Evolutionary conservation across 2,113 vertebrate genomes (phyloP).

Genomic region (Dolichotis patagonum): DNA sequence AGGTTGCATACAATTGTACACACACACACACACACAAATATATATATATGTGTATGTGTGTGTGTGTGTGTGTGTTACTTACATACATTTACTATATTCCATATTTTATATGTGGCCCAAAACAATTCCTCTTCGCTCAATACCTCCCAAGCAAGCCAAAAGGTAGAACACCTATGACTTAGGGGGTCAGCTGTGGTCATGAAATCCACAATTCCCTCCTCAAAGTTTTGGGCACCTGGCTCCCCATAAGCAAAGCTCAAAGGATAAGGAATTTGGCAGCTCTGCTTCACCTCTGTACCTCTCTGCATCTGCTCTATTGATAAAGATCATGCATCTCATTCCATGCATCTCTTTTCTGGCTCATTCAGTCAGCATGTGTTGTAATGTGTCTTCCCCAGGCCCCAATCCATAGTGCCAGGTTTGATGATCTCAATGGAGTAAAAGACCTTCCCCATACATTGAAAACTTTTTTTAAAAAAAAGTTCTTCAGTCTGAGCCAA

Average conservation of each 20-base stretch:
- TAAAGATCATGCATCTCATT: background rate
- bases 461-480: slow-evolving; percentile 13
- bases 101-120: background rate
- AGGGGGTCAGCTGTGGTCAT: rapidly evolving
- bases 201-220: background rate
- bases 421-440: background rate
- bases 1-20: background rate
- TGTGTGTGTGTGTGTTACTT: background rate
- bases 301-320: background rate
- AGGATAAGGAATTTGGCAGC: background rate
- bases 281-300: background rate
- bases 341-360: background rate
- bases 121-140: background rate
- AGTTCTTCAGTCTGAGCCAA: background rate
- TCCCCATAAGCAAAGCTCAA: background rate
- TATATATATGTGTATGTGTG: too few species aligned
- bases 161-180: background rate
- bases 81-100: background rate
- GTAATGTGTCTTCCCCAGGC: background rate
- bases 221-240: background rate
- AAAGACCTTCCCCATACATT: background rate
- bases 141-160: background rate
- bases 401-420: background rate
- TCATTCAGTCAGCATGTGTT: background rate
- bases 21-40: background rate